Conservation (phyloP, 2,113 vertebrate genomes). For the Chiloscyllium plagiosum region DNA sequence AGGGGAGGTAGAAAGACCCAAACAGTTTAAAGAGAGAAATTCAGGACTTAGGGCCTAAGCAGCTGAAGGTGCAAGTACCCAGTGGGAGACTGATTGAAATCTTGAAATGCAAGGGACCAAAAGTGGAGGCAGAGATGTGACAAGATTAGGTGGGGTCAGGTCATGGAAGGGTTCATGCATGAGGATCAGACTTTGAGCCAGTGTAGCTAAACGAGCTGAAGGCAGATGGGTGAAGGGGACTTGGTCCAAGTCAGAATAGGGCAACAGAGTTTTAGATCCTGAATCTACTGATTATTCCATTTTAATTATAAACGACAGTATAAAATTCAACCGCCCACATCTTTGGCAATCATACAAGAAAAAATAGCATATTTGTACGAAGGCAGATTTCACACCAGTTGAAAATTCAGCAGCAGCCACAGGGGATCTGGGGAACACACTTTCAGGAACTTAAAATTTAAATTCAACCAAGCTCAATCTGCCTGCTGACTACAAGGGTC, state of each 20-base stretch:
- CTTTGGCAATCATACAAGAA: constrained; percentile 11
- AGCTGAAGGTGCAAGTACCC: background rate
- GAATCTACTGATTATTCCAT: background rate
- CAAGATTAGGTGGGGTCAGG: background rate
- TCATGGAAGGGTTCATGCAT: background rate
- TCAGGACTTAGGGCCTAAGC: background rate
- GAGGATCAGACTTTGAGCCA: background rate
- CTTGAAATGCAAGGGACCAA: background rate
- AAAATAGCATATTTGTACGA: background rate
- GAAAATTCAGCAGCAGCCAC: constrained; percentile 3
- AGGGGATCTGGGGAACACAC: constrained; percentile 21
- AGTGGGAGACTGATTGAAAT: background rate
- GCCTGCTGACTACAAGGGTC: background rate
- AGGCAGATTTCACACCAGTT: constrained; percentile 3
- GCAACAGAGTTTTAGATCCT: background rate
- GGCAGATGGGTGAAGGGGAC: background rate
- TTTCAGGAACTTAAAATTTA: background rate
- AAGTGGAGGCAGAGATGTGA: background rate
- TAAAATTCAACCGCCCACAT: constrained; percentile 27
- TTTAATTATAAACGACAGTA: constrained; percentile 26
- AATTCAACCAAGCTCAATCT: background rate
- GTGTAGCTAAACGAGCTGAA: background rate
- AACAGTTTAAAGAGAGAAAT: background rate
- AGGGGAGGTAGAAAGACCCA: background rate
- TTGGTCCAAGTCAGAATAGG: background rate